Evolutionary conservation across 2,113 vertebrate genomes (phyloP), one percentile per base, ranked within the genome.

Genomic region (Miniopterus natalensis): DNA sequence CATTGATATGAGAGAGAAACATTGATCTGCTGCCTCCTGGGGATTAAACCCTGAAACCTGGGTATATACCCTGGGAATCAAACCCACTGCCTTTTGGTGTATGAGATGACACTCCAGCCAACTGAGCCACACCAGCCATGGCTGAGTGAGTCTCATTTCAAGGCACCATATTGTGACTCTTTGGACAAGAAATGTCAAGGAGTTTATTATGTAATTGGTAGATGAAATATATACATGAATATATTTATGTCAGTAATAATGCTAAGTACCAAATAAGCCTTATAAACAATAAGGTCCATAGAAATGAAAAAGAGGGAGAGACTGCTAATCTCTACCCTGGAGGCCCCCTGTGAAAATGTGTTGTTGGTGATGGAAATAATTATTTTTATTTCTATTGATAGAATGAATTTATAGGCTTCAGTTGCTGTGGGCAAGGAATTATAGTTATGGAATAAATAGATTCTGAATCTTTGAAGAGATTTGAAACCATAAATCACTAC

Each of bases 341-440:
- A 59, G 74, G 29, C 5, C 45, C n/a, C 2, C 51, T 68, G 27
- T 89, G 77, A 78, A 88, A 88, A 85, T 81, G 36, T 92, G 36
- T 65, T 90, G 13, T 70, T 92, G 79, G 77, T 89, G 49, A 84
- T 57, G 40, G 79, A 93, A 95, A 89, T 78, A 65, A 88, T 90
- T 90, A 55, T 75, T 95, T 89, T 75, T 95, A 79, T 89, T 57
- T 89, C 36, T 87, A 57, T n/a, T 90, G 57, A 65, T 42, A 92
- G n/a, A 94, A 93, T 88, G 7, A 84, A 94, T 92, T n/a, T 55
- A 65, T 92, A 95, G 40, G 5, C 23, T 84, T 8, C 8, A 92
- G 71, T 77, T 90, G 12, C 78, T 87, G 18, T 17, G 20, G 74
- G 45, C n/a, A 57, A 90, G 71, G 23, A 84, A 71, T 86, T 90